A percentile compares a stretch with the other conserved stretches of the same genome.
These are phyloP conservation scores for Nephotettix cincticeps DNA, from an alignment of 1,140 invertebrate genomes.

Conservation along the genomic window DNA sequence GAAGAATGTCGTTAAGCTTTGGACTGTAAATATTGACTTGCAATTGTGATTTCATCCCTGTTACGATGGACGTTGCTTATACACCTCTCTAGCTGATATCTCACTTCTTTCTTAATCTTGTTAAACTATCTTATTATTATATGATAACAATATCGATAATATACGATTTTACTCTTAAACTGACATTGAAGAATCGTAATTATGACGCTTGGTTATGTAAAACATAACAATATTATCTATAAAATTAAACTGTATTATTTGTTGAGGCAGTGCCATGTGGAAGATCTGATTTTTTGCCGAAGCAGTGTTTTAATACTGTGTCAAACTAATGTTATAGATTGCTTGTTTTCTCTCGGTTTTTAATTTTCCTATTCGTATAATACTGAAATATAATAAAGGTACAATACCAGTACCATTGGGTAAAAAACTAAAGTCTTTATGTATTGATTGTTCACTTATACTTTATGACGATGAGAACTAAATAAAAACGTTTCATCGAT, in stretches of 20 bases:
- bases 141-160: background rate
- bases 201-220: slow-evolving; percentile 4
- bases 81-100: background rate
- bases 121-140: slow-evolving; percentile 6
- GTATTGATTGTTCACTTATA: too few species aligned
- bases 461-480: too few species aligned
- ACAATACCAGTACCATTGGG: too few species aligned
- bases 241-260: background rate
- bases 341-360: too few species aligned
- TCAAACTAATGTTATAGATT: too few species aligned
- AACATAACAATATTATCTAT: background rate
- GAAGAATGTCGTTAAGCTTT: background rate
- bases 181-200: background rate
- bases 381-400: too few species aligned
- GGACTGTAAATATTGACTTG: background rate
- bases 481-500: too few species aligned
- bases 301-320: too few species aligned
- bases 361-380: too few species aligned
- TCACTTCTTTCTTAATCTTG: slow-evolving; percentile 2
- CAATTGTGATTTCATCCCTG: background rate
- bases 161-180: slow-evolving; percentile 2
- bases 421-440: too few species aligned
- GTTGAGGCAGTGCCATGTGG: too few species aligned
- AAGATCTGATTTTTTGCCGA: too few species aligned
- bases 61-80: background rate